A percentile compares a stretch with the other conserved stretches of the same genome.
These are phyloP conservation scores for Ceyx cyanopectus DNA, from an alignment of 2,113 vertebrate genomes.

Conservation along the genomic window DNA sequence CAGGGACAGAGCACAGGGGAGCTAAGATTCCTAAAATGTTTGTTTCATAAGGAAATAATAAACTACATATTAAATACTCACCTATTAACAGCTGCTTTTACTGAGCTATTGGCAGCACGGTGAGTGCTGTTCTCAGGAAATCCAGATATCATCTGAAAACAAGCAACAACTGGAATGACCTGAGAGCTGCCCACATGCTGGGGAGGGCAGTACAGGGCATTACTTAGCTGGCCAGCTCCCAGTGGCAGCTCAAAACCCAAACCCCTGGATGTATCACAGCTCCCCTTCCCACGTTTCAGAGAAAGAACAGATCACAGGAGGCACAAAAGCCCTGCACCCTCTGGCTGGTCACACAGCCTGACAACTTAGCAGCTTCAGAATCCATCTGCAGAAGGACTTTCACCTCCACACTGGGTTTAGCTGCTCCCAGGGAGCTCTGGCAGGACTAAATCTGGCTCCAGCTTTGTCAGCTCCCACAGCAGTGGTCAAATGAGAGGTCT, in stretches of 20 bases:
- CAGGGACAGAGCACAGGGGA: not conserved
- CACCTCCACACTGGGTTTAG: fast-evolving
- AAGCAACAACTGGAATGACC: too few species aligned
- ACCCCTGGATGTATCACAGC: not conserved
- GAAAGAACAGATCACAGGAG: fast-evolving
- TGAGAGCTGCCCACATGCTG: fast-evolving
- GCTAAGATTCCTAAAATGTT: not conserved
- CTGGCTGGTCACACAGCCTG: fast-evolving
- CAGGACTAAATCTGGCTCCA: not conserved
- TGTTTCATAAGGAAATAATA: not conserved
- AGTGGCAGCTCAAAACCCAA: not conserved
- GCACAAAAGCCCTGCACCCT: fast-evolving
- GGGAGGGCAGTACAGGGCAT: too few species aligned
- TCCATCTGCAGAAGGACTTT: not conserved
- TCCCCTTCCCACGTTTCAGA: not conserved
- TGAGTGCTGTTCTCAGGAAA: not conserved
- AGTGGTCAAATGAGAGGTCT: not conserved
- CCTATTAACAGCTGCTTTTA: not conserved
- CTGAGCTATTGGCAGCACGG: fast-evolving
- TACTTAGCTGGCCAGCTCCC: too few species aligned
- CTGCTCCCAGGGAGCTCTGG: not conserved
- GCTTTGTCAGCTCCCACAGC: not conserved
- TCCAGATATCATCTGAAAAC: not conserved
- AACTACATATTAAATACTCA: not conserved
- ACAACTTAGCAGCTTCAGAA: not conserved